Base-by-base conservation (phyloP, 2,797 vertebrate species). In the Taenioides sp. region DNA sequence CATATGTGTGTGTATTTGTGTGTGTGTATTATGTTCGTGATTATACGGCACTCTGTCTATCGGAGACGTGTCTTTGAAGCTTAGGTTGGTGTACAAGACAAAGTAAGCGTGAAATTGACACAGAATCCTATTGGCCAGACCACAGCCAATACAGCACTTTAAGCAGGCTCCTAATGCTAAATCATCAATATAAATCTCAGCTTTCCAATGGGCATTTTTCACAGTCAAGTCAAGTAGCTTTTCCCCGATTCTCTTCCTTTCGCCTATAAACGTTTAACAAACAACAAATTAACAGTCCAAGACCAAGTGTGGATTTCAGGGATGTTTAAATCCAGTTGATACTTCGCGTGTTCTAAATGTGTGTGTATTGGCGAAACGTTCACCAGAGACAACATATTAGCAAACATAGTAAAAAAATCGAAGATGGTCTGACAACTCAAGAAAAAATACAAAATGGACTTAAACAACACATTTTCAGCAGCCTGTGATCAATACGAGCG, bases 41-140 rank as follows among this genome's bases (percentile, higher is more conserved):
- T 91, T 91, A 90, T 88, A 83, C 57, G 80, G 83, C 73, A 67
- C 70, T 77, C 76, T 77, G 76, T 84, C 80, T 77, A 80, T 85
- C 85, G 9, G 16, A 77, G 78, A 75, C 83, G 22, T 84, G 86
- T 89, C 86, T 91, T 89, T 91, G 88, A 90, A 89, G 91, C 85
- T 90, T 86, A 81, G 74, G 79, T 86, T 80, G 77, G 82, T 68
- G 76, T 77, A 80, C 76, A 72, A 82, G 83, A 88, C 87, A 90
- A 89, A 89, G 87, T 85, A 80, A 82, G 65, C 84, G 40, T 91
- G 87, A 89, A 89, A 92, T 89, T 80, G 82, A 89, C 84, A 82
- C 68, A 71, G 73, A 74, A 82, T 85, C 71, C 75, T 31, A 64
- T 74, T 77, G 87, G 80, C 74, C 67, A 5, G 60, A 74, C 69